Base-by-base conservation (phyloP, 2,797 vertebrate species). In the Gallirallus australis region DNA sequence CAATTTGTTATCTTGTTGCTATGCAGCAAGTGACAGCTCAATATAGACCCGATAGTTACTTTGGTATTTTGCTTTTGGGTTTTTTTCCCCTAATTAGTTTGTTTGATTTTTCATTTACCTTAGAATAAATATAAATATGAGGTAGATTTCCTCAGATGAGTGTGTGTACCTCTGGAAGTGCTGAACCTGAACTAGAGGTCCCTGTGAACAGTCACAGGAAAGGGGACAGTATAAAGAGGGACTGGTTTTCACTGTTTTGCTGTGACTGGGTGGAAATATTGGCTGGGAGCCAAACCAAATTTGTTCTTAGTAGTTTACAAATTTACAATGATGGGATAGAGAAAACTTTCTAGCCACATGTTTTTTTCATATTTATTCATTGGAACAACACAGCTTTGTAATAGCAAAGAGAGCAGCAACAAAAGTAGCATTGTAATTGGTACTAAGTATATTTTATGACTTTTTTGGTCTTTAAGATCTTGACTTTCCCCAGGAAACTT, bases 401-500 rank as follows among this genome's bases (percentile, higher is more conserved):
- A 45, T 12, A 90, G 54, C 23, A 65, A 76, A 81, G 79, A n/a
- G n/a, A 95, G 17, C 23, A 47, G 12, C 28, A 80, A 60, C 19
- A 81, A 90, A 85, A 24, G 3, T 19, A 61, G 15, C 0, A 12
- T 20, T 69, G 6, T 42, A 79, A 76, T 31, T 66, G 7, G 5
- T 80, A 2, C 19, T 68, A 47, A 80, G 30, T 70, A 23, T 52
- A 59, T 86, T 93, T 84, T 66, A 66, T 60, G 1, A 48, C 7
- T 42, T 77, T 77, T 87, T 82, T 71, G 7, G 31, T 88, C 33
- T 81, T 91, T 52, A 86, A 61, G 35, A 53, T 75, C 66, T 82
- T 40, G 40, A 53, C 12, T 81, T 88, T 68, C 25, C 39, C 25
- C 39, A 72, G 54, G 54, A 94, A 94, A 94, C n/a, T 47, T 86